Evolutionary conservation across 2,888 invertebrate species (phyloP), one percentile per base, ranked within the genome.

Genomic region (Drosophila affinis): DNA sequence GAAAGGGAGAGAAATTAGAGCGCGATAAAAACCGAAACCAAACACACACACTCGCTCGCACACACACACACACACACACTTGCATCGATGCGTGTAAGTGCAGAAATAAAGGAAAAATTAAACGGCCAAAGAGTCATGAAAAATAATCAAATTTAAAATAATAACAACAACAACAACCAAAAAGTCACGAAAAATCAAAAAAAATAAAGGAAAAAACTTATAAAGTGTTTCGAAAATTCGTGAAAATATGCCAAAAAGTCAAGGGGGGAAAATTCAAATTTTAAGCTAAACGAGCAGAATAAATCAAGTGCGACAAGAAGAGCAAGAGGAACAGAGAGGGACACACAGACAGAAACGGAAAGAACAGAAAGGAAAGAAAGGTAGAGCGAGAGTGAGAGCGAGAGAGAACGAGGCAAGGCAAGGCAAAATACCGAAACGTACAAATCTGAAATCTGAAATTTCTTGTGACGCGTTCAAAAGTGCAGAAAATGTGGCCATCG

Each of bases 401-500:
- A 53, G 32, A 45, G 29, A 55, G 57, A 32, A 58, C 24, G 59
- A 39, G 61, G 55, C 34, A 34, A 39, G 61, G 55, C 34, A 34
- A 39, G 61, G 51, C 34, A 34, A 5, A 69, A 70, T 64, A 17
- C 71, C 65, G 24, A 65, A 68, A 62, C 54, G 71, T 73, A 71
- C 69, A 63, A 63, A 70, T 74, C 54, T 34, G 53, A 56, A 60
- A 60, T 60, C 59, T 61, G 29, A 71, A 65, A 83, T 79, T 79
- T 73, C 52, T 62, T 62, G 76, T 83, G 83, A 83, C 83, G 82
- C 82, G 86, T 79, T 81, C 52, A 85, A 87, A 76, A 85, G 87
- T 83, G 87, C 86, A 83, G 87, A 87, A 85, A 85, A 85, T 62
- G 77, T 79, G 75, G 79, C 83, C 83, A 85, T 72, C 72, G 59